These are phyloP conservation scores for Stichodactyla helianthus DNA, from an alignment of 64 coral and sea anemone species.

Conservation along the genomic window DNA sequence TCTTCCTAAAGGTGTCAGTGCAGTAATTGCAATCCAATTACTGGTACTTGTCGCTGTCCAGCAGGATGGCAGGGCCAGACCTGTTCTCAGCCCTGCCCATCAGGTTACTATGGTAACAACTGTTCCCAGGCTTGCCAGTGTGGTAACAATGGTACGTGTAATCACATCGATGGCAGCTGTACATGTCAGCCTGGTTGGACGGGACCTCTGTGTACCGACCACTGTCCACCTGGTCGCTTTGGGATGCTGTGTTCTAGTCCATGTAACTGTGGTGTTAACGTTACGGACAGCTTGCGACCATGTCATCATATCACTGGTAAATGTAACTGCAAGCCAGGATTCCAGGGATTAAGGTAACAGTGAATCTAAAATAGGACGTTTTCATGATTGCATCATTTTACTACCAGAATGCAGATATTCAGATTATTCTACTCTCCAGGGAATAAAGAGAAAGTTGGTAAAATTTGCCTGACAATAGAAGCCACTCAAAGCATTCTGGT, in stretches of 20 bases:
- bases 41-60: constrained; percentile 44
- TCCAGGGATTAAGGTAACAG: constrained; percentile 68
- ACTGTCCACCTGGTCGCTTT: constrained; percentile 56
- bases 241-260: constrained; percentile 61
- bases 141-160: constrained; percentile 56
- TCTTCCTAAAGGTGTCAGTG: constrained; percentile 9
- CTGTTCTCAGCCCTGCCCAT: constrained; percentile 38
- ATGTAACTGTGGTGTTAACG: constrained; percentile 58
- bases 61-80: constrained; percentile 50
- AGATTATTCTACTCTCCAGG: too few relatives aligned
- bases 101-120: constrained; percentile 38
- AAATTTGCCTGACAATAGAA: too few relatives aligned
- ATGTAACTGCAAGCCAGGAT: constrained; percentile 64
- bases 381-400: background rate
- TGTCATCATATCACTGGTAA: constrained; percentile 70
- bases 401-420: background rate
- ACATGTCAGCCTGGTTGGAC: constrained; percentile 68
- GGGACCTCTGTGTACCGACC: constrained; percentile 52
- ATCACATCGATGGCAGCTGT: constrained; percentile 76
- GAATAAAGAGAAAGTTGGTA: too few relatives aligned
- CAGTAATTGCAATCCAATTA: constrained; percentile 43
- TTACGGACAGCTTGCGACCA: constrained; percentile 14
- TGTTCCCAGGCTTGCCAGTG: constrained; percentile 43
- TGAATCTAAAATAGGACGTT: background rate
- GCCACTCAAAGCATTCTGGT: too few relatives aligned